phyloP scores from a whole-genome alignment of 2,888 invertebrate species.

The Oscheius sp. region DNA sequence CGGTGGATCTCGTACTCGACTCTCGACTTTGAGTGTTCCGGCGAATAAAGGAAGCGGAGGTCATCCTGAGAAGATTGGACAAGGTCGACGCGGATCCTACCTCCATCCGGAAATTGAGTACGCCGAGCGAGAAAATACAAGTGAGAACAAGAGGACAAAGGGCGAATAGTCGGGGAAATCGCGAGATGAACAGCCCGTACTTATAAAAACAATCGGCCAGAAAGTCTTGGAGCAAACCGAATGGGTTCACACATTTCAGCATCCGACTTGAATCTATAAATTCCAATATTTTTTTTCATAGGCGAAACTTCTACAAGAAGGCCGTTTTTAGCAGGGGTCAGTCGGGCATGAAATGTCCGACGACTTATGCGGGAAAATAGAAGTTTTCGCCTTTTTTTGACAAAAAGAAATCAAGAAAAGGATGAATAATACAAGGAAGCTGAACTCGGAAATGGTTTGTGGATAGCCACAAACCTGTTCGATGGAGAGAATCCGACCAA shows the following conservation, averaged over 20 bases:
- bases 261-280: conserved; percentile 1
- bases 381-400: too few species aligned
- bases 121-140: conserved; percentile 62
- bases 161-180: conserved; percentile 65
- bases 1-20: conserved; percentile 71
- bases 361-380: background rate
- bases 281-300: too few species aligned
- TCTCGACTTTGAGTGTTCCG: conserved; percentile 67
- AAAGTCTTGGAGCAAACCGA: conserved; percentile 67
- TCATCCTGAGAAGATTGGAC: conserved; percentile 62
- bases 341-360: too few species aligned
- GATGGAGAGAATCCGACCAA: background rate
- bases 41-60: conserved; percentile 72
- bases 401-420: background rate
- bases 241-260: conserved; percentile 57
- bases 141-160: conserved; percentile 66
- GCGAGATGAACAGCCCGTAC: conserved; percentile 66
- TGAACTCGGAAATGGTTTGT: background rate
- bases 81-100: conserved; percentile 43
- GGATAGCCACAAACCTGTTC: conserved; percentile 6
- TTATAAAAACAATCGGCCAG: conserved; percentile 64
- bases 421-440: background rate
- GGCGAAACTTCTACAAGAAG: too few species aligned
- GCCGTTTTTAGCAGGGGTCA: too few species aligned
- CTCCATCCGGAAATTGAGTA: conserved; percentile 64